A percentile compares a stretch with the other conserved stretches of the same genome.
These are phyloP conservation scores for Campoletis raptor DNA, from an alignment of 2,888 invertebrate genomes.

Conservation along the genomic window DNA sequence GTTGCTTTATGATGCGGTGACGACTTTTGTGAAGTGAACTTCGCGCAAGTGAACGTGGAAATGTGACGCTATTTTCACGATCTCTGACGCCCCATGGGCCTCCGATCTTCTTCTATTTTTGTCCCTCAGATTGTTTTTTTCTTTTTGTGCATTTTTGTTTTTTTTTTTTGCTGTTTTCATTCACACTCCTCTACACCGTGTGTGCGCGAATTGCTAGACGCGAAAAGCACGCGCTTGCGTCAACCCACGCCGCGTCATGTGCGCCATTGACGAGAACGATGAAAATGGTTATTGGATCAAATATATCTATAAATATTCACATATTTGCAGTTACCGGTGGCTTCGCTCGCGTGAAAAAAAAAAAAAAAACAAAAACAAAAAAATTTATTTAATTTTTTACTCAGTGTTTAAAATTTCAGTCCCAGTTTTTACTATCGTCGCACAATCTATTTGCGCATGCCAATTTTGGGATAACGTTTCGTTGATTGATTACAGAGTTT, in stretches of 20 bases:
- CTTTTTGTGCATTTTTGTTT: slow-evolving; percentile 19
- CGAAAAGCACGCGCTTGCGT: slow-evolving; percentile 61
- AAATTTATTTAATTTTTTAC: background rate
- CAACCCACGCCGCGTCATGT: background rate
- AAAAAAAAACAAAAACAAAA: background rate
- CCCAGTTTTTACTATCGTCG: background rate
- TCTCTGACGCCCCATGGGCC: slow-evolving; percentile 3
- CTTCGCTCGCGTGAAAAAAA: background rate
- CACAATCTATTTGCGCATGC: too few species aligned
- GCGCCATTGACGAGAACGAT: slow-evolving; percentile 2
- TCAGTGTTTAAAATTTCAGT: background rate
- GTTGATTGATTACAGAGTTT: background rate
- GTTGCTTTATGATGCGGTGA: background rate
- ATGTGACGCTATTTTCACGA: slow-evolving; percentile 42
- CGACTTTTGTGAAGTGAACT: slow-evolving; percentile 30
- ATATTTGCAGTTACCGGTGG: background rate
- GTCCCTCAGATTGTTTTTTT: background rate
- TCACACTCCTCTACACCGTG: background rate
- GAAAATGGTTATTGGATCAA: background rate
- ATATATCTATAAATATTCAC: background rate
- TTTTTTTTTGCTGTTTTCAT: background rate
- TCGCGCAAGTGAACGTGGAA: slow-evolving; percentile 50
- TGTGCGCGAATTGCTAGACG: slow-evolving; percentile 61
- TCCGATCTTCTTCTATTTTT: slow-evolving; percentile 11
- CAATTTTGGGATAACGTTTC: background rate